A percentile compares a stretch with the other conserved stretches of the same genome.
Conservation (phyloP, 2,888 invertebrate genomes). For the Drosophila limbata region DNA sequence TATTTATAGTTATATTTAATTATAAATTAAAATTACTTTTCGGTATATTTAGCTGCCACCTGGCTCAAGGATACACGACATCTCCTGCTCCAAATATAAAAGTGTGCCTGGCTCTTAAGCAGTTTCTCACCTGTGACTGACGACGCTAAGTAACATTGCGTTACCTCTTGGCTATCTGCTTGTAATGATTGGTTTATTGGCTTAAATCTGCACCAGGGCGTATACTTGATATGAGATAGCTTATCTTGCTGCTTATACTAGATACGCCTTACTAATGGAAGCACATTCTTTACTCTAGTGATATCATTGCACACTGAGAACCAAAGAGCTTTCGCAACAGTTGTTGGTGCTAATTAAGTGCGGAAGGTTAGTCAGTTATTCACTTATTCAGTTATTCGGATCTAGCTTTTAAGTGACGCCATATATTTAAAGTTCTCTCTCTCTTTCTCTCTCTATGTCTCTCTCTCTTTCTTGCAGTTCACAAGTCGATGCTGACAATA, state of each 20-base stretch:
- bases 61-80: slow-evolving; percentile 9
- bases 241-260: slow-evolving; percentile 37
- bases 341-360: slow-evolving; percentile 46
- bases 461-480: slow-evolving; percentile 14
- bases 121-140: slow-evolving; percentile 73
- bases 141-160: slow-evolving; percentile 71
- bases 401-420: slow-evolving; percentile 33
- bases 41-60: neutral
- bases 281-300: slow-evolving; percentile 36
- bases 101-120: slow-evolving; percentile 10
- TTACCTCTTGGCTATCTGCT: slow-evolving; percentile 4
- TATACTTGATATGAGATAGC: slow-evolving; percentile 33
- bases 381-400: slow-evolving; percentile 8
- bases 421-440: slow-evolving; percentile 31
- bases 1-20: neutral
- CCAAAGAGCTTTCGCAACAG: slow-evolving; percentile 44
- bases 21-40: neutral
- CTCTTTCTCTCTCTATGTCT: slow-evolving; percentile 23
- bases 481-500: slow-evolving; percentile 13
- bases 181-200: slow-evolving; percentile 5
- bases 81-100: neutral
- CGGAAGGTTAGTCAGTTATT: slow-evolving; percentile 33
- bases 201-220: slow-evolving; percentile 24
- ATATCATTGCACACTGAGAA: slow-evolving; percentile 43
- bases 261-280: slow-evolving; percentile 6